Evolutionary conservation across 2,888 invertebrate genomes (phyloP), one percentile per base, ranked within the genome.

Genomic region (Cosmorhoe ocellata): DNA sequence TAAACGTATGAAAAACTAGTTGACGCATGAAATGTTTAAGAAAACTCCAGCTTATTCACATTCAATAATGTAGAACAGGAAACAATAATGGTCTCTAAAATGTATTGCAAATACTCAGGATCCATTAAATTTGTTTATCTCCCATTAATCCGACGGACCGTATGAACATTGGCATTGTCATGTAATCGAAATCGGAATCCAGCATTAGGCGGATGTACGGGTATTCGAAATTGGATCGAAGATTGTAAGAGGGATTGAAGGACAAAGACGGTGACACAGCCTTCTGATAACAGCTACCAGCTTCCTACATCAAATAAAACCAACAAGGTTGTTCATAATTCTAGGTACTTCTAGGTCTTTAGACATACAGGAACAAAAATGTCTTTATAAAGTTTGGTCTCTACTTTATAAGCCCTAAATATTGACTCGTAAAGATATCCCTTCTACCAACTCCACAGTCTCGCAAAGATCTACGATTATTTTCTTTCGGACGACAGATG

Each of bases 211-310:
- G 74, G 79, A 85, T 78, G 75, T 81, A 81, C 81, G 82, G 79
- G 77, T 79, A 85, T 85, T 84, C 79, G 79, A 79, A 87, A 85
- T 84, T 84, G 84, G 86, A 88, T 87, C 85, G 87, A 88, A 88
- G 84, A 86, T 84, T 82, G 79, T 83, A 77, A 82, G 82, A 84
- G 84, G 84, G 84, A 85, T 86, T 79, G 87, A 84, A 84, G 87
- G 84, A 85, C 85, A 84, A 84, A 83, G 84, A 77, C 77, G 77
- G 69, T 46, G 64, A 63, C 52, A 52, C 43, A 52, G 43, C 13
- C 12, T 13, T 7, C 5, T 6, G 1, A 30, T 10, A 44, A 44
- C 34, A 39, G 52, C 52, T 44, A 8, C 8, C 1, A 5, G 1
- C 8, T 1, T 32, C 1, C 32, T n/a, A n/a, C n/a, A n/a, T n/a